phyloP scores from a whole-genome alignment of 1,140 invertebrate species.

The Harlomillsia oculata region DNA sequence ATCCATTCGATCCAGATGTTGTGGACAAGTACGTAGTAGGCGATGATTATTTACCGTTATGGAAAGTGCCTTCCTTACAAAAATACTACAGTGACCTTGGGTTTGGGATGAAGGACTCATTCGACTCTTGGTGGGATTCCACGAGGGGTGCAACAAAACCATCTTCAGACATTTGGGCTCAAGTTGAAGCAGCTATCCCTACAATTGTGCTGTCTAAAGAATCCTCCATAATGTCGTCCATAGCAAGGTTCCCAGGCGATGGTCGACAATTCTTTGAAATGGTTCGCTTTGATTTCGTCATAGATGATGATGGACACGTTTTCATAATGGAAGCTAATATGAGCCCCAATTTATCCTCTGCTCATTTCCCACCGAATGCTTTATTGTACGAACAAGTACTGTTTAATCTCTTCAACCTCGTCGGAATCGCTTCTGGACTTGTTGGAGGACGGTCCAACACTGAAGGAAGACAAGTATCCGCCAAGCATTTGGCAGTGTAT shows the following conservation, averaged over 20 bases:
- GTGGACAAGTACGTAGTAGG: conserved; percentile 88
- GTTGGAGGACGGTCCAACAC: conserved; percentile 35
- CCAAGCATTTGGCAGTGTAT: conserved; percentile 69
- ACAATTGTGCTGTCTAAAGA: conserved; percentile 68
- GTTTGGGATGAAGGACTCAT: conserved; percentile 75
- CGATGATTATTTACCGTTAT: conserved; percentile 87
- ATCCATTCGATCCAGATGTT: conserved; percentile 74
- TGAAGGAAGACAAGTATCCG: conserved; percentile 58
- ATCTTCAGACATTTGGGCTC: conserved; percentile 64
- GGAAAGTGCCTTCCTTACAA: conserved; percentile 78
- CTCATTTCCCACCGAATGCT: conserved; percentile 78
- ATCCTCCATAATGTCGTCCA: conserved; percentile 42
- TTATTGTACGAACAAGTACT: conserved; percentile 87
- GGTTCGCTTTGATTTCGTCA: conserved; percentile 83
- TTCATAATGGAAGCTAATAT: conserved; percentile 94
- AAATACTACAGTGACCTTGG: conserved; percentile 63
- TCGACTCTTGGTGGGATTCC: conserved; percentile 61
- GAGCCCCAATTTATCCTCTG: conserved; percentile 92
- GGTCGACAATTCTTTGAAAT: conserved; percentile 83
- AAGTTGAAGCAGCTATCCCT: conserved; percentile 67
- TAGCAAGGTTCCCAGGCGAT: conserved; percentile 42
- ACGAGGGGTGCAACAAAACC: conserved; percentile 54
- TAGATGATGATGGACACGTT: conserved; percentile 79
- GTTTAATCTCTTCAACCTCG: conserved; percentile 69
- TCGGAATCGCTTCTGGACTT: conserved; percentile 57